phyloP scores from a whole-genome alignment of 2,797 vertebrate species.

The Girardinus metallicus region DNA sequence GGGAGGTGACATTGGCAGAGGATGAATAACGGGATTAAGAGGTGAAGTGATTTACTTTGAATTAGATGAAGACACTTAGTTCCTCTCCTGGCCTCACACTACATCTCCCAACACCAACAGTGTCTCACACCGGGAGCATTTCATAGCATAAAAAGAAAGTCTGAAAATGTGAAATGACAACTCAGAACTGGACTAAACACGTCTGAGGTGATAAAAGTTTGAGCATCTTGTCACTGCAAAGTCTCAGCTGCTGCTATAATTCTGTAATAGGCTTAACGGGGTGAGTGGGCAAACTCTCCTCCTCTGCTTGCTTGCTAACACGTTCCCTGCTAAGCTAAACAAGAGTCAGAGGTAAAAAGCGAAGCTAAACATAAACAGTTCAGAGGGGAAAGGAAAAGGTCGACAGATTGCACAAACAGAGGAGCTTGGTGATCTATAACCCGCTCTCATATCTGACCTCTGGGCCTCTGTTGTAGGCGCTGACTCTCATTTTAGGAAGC shows the following conservation, averaged over 20 bases:
- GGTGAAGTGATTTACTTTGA: not conserved
- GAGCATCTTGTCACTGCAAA: not conserved
- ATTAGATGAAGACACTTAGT: not conserved
- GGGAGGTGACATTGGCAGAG: constrained; percentile 1
- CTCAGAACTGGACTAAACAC: not conserved
- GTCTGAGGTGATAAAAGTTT: not conserved
- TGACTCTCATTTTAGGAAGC: constrained; percentile 5
- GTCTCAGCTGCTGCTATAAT: constrained; percentile 2
- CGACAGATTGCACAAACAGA: constrained; percentile 11
- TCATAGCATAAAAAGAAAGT: not conserved
- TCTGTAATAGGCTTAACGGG: constrained; percentile 10
- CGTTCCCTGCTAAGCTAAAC: not conserved
- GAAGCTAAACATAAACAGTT: constrained; percentile 5
- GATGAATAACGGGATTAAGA: constrained; percentile 9
- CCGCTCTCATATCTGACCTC: constrained; percentile 26
- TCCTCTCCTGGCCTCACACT: not conserved
- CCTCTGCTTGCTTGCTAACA: constrained; percentile 9
- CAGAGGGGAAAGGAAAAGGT: not conserved
- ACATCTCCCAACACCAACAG: not conserved
- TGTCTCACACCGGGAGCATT: not conserved
- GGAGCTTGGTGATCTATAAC: constrained; percentile 2
- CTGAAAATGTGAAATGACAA: not conserved
- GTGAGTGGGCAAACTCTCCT: constrained; percentile 9
- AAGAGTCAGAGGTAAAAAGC: constrained; percentile 4
- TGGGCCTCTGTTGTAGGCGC: constrained; percentile 19